These are phyloP conservation scores for Prosapia bicincta DNA, from an alignment of 2,888 invertebrate species.

Conservation along the genomic window DNA sequence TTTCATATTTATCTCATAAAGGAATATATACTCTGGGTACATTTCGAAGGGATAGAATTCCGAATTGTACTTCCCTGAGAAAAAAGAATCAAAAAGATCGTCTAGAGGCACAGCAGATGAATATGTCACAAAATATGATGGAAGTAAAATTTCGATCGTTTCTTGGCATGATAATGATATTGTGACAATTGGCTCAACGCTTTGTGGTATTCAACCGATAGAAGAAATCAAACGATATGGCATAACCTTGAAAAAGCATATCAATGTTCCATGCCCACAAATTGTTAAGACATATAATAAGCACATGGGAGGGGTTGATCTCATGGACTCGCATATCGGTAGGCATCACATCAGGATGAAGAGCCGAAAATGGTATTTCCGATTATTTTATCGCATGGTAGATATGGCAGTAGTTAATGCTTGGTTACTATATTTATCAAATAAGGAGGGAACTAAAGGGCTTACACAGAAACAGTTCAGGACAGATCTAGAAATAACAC, in stretches of 20 bases:
- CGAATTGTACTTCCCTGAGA: not conserved
- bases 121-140: not conserved
- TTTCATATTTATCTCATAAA: too few species aligned
- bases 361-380: not conserved
- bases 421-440: not conserved
- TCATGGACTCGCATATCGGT: not conserved
- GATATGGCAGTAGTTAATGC: not conserved
- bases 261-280: constrained; percentile 38
- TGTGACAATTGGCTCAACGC: too few species aligned
- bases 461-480: not conserved
- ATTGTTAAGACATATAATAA: not conserved
- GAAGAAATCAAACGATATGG: constrained; percentile 30
- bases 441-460: not conserved
- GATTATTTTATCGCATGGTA: not conserved
- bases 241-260: constrained; percentile 41
- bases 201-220: too few species aligned
- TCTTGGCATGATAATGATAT: not conserved
- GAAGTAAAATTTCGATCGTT: not conserved
- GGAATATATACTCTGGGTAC: too few species aligned
- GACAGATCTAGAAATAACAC: not conserved
- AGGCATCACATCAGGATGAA: not conserved
- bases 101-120: not conserved
- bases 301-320: not conserved
- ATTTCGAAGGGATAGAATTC: too few species aligned
- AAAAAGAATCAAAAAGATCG: not conserved